Percentiles rank a stretch among this genome's conserved stretches.
Conservation (phyloP, 2,888 invertebrate species). For the Chrysotoxum bicinctum region DNA sequence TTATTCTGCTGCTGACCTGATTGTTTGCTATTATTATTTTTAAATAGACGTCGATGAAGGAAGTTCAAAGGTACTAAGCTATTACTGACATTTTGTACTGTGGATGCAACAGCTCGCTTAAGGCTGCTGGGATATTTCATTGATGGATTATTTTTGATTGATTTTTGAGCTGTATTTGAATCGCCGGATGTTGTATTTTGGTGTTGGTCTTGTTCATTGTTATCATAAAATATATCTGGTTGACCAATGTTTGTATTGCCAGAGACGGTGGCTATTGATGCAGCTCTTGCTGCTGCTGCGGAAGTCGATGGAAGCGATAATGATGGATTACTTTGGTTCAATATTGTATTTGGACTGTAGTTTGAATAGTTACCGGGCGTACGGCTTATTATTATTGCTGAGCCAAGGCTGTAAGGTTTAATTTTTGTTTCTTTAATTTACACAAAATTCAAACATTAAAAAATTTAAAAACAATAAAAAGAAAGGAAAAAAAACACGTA, state of each 20-base stretch:
- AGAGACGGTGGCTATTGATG: conserved; percentile 40
- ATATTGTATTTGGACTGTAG: conserved; percentile 74
- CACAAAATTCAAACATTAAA: neutral
- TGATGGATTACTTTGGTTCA: conserved; percentile 74
- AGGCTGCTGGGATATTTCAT: conserved; percentile 77
- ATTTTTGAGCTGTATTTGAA: conserved; percentile 30
- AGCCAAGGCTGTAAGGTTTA: conserved; percentile 76
- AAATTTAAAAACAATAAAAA: neutral
- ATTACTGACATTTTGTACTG: conserved; percentile 75
- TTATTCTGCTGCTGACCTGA: conserved; percentile 26
- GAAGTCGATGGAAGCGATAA: conserved; percentile 78
- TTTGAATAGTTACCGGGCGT: conserved; percentile 78
- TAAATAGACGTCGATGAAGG: conserved; percentile 76
- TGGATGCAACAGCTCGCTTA: conserved; percentile 77
- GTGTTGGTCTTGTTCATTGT: conserved; percentile 45
- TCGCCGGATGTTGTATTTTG: conserved; percentile 29
- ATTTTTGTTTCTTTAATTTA: neutral
- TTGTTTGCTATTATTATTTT: conserved; percentile 70
- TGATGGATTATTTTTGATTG: conserved; percentile 37
- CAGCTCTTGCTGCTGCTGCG: conserved; percentile 70
- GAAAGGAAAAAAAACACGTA: conserved; percentile 7
- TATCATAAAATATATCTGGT: conserved; percentile 38
- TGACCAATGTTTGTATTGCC: conserved; percentile 44
- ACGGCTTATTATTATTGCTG: conserved; percentile 79
- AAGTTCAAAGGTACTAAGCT: conserved; percentile 75